Conservation (phyloP, 2,888 invertebrate species). For the Hypomecis atomaria region DNA sequence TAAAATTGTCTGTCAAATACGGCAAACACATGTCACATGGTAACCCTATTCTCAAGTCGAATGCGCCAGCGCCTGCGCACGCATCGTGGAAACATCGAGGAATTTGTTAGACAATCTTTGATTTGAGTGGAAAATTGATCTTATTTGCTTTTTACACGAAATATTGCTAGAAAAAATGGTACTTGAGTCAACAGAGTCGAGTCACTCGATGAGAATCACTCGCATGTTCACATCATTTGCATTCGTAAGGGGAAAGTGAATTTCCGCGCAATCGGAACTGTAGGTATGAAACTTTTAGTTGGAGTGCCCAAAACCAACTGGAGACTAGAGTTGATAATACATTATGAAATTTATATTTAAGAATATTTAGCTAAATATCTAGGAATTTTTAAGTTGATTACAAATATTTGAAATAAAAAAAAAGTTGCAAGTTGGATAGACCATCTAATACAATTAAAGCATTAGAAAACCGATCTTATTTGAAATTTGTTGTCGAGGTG, state of each 20-base stretch:
- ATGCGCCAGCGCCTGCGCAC: constrained; percentile 14
- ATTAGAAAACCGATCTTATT: no score
- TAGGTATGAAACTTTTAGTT: constrained; percentile 1
- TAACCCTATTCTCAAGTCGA: not conserved
- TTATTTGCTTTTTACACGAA: constrained; percentile 52
- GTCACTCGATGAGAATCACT: constrained; percentile 17
- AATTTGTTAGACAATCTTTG: constrained; percentile 43
- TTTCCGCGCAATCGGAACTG: constrained; percentile 15
- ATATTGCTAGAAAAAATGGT: constrained; percentile 19
- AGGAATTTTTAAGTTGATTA: no score
- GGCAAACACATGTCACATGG: no score
- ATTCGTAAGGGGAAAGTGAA: constrained; percentile 30
- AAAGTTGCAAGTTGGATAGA: no score
- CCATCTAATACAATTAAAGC: no score
- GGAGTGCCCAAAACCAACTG: no score
- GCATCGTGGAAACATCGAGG: constrained; percentile 30
- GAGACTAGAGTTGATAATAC: no score
- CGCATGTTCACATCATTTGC: constrained; percentile 31
- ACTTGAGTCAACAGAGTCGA: constrained; percentile 21
- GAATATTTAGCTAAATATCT: no score
- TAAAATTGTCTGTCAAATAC: no score
- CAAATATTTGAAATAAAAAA: no score
- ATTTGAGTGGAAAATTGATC: constrained; percentile 62
- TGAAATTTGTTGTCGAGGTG: no score
- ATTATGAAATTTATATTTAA: no score